A percentile compares a stretch with the other conserved stretches of the same genome.
Conservation (phyloP, 2,113 vertebrate genomes). For the Chlorocebus sabaeus region DNA sequence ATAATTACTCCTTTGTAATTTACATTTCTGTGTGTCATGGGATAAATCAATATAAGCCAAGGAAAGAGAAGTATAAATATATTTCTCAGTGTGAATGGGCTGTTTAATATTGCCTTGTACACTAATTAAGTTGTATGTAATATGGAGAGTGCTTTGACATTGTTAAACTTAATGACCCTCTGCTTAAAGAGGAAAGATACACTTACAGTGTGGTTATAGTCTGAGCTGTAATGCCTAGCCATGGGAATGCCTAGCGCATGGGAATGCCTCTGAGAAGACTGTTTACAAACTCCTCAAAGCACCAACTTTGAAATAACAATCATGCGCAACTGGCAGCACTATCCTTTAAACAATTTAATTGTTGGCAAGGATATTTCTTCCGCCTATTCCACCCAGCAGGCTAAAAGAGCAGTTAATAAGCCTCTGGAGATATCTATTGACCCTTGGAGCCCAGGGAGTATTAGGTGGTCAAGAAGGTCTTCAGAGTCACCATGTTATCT, state of each 20-base stretch:
- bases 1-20: neutral
- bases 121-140: slow-evolving; percentile 49
- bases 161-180: slow-evolving; percentile 58
- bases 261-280: neutral
- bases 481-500: neutral
- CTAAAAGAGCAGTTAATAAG: neutral
- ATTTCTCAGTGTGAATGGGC: neutral
- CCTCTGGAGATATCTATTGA: neutral
- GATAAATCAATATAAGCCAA: slow-evolving; percentile 29
- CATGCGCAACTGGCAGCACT: neutral
- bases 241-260: neutral
- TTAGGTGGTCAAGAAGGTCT: neutral
- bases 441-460: neutral
- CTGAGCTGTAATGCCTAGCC: neutral
- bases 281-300: neutral
- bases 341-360: neutral
- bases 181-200: slow-evolving; percentile 56
- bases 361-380: neutral
- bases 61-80: slow-evolving; percentile 21
- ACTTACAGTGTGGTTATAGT: slow-evolving; percentile 18
- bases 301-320: slow-evolving; percentile 18
- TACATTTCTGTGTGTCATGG: neutral
- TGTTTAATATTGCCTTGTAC: neutral
- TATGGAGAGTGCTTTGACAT: slow-evolving; percentile 17
- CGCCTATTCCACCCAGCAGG: neutral